Evolutionary conservation across 2,888 invertebrate species (phyloP), one percentile per base, ranked within the genome.

Genomic region (Trimorus sp.): DNA sequence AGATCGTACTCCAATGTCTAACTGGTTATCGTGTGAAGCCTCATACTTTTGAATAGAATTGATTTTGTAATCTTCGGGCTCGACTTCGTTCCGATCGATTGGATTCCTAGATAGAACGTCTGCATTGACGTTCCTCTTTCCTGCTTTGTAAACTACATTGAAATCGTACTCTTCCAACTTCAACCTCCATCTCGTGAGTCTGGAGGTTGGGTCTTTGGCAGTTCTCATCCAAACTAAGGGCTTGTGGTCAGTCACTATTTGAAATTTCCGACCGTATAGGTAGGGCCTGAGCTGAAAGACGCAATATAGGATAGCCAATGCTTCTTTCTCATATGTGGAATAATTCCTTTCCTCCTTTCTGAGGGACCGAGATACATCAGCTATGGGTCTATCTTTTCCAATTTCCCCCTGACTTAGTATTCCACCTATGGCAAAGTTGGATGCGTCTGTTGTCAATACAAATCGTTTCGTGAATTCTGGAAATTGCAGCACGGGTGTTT

Each of bases 361-460:
- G 15, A 56, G 36, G 2, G 56, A 56, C 26, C 51, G 42, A 70
- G 56, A 56, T 11, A 56, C 38, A 12, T 56, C 37, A 5, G 56
- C 8, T 12, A 56, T 56, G 0, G 81, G 14, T 53, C 16, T 38
- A 70, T 80, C 70, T 82, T 81, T 54, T 49, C 73, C 11, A 81
- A 26, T 14, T 75, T 75, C 5, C n/a, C 56, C 56, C 12, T 56
- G 56, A 12, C 37, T 38, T 3, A 56, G 56, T 11, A 56, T 56
- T 37, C 63, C 80, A 4, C 79, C 80, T 3, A 80, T 66, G 11
- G 80, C 80, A 36, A 38, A 74, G 11, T 63, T 63, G 0, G 56
- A 75, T 2, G 82, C 82, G 36, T 83, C 81, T 6, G 54, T 69
- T 9, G 83, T 81, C 11, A 83, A 40, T 1, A 81, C 37, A 54